A percentile compares a stretch with the other conserved stretches of the same genome.
phyloP scores from a whole-genome alignment of 2,113 vertebrate genomes.

The Hippopotamus amphibius region DNA sequence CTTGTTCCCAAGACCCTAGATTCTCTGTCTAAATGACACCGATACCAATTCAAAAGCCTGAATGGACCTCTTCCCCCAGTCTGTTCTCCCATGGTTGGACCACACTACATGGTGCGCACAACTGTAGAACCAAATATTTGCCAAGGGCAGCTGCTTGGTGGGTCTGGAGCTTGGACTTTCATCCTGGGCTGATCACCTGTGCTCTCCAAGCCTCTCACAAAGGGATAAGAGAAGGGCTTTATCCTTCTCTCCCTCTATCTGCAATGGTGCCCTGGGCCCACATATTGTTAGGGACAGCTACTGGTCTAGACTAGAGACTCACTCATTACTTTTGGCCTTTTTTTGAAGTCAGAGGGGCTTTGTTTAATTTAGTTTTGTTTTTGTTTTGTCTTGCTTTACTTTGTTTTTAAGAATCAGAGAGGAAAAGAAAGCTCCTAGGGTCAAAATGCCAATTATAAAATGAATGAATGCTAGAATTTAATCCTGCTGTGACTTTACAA shows the following conservation, averaged over 20 bases:
- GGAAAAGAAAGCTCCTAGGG: not conserved
- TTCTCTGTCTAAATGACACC: not conserved
- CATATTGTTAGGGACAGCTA: not conserved
- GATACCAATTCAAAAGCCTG: not conserved
- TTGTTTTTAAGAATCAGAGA: constrained; percentile 48
- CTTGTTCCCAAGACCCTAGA: not conserved
- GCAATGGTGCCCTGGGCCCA: not conserved
- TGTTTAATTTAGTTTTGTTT: not conserved
- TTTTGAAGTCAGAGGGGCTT: not conserved
- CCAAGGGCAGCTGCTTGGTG: not conserved
- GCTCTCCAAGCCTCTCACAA: not conserved
- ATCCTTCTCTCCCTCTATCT: not conserved
- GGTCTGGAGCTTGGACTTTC: not conserved
- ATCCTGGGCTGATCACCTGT: not conserved
- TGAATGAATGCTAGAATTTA: constrained; percentile 50
- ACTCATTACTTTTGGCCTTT: not conserved
- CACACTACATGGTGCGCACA: not conserved
- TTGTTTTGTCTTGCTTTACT: constrained; percentile 2
- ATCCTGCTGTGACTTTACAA: not conserved
- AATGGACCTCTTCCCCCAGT: not conserved
- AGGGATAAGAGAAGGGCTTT: not conserved
- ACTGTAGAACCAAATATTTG: not conserved
- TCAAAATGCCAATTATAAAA: constrained; percentile 47
- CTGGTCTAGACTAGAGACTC: not conserved
- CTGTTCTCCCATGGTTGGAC: not conserved